Evolutionary conservation across 2,888 invertebrate genomes (phyloP), one percentile per base, ranked within the genome.

Genomic region (Drosophila tanythrix): DNA sequence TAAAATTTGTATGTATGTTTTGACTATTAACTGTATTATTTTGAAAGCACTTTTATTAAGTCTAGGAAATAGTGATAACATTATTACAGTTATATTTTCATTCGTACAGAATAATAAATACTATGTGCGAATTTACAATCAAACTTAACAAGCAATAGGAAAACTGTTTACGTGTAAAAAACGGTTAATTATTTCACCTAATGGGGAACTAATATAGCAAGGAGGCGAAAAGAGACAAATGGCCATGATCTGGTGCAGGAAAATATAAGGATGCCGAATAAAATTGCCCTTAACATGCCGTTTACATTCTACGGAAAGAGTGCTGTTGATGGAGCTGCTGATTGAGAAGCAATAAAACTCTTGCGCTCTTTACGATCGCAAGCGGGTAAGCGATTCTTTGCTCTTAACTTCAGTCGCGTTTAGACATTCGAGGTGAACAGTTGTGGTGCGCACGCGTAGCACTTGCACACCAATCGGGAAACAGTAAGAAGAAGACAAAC

Each of bases 381-480:
- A 29, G 21, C 65, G 57, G 35, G 31, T 27, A 50, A 59, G 33
- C n/a, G n/a, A 29, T 29, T 29, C 18, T 27, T 36, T 38, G 43
- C 70, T 63, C 62, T 68, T 57, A 63, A 57, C 57, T 69, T 78
- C 62, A 78, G 78, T 78, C 78, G 78, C 43, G 46, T 62, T 68
- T 63, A 52, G 75, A 62, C 75, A 52, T 72, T 75, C 68, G 78
- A 78, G 66, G 65, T 65, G 79, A 79, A 53, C 63, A 73, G 79
- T 69, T 31, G 79, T 79, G 69, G 68, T 58, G 79, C 78, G 78
- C 78, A 78, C 63, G 78, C 75, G 78, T 60, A 75, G 59, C 78
- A 62, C 52, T 70, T 67, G 53, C 75, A 66, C 64, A 60, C 51
- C 27, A 75, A 66, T 52, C 67, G 57, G 48, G 53, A 58, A 63